A percentile compares a stretch with the other conserved stretches of the same genome.
Conservation (phyloP, 2,888 invertebrate genomes). For the Tipula lateralis region DNA sequence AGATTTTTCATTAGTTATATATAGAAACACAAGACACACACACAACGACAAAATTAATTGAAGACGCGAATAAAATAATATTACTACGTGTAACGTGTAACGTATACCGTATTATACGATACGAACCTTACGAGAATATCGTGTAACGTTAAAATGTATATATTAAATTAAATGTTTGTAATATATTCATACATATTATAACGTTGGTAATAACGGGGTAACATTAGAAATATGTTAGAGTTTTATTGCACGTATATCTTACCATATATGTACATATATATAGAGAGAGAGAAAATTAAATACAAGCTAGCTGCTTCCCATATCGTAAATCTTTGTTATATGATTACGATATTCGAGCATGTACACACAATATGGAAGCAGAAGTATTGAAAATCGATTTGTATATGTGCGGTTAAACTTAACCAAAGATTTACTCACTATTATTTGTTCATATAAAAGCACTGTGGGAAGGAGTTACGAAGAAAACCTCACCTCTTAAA, state of each 20-base stretch:
- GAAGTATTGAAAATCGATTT: too few species aligned
- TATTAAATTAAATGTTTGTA: background rate
- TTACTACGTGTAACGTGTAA: background rate
- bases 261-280: background rate
- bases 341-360: background rate
- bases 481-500: too few species aligned
- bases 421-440: too few species aligned
- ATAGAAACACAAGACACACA: background rate
- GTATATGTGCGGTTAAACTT: too few species aligned
- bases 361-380: too few species aligned
- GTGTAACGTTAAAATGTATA: background rate
- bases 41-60: background rate
- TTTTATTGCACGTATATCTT: background rate
- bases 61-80: conserved; percentile 24
- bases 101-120: background rate
- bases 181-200: background rate
- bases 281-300: background rate
- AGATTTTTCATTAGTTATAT: background rate
- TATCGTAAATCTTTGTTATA: background rate
- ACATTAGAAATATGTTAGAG: conserved; percentile 4
- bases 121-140: background rate
- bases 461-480: too few species aligned
- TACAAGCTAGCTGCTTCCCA: background rate
- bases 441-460: too few species aligned
- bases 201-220: background rate